Evolutionary conservation across 23 tunicate species (phyloP).

Genomic region (Trididemnum nubilum): DNA sequence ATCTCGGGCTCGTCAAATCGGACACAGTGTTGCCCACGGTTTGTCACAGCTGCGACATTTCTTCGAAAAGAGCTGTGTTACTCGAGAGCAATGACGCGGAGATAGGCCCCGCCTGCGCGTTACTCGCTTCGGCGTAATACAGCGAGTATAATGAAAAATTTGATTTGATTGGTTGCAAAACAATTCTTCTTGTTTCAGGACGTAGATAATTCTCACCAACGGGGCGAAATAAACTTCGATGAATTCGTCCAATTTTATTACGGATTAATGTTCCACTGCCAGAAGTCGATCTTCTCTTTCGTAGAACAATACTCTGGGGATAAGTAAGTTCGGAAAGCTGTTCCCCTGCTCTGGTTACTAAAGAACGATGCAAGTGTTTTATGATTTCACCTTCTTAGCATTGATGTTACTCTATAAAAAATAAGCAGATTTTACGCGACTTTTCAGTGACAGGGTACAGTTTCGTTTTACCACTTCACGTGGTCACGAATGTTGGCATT

Average conservation of each 20-base stretch:
- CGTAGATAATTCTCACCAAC: background rate
- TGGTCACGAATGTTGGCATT: no score
- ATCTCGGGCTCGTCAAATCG: background rate
- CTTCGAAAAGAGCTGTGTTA: background rate
- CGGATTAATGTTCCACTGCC: constrained; percentile 63
- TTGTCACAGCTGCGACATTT: background rate
- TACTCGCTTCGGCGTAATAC: background rate
- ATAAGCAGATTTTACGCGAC: background rate
- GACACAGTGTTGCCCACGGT: background rate
- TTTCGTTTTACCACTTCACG: no score
- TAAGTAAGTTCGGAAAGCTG: constrained; percentile 71
- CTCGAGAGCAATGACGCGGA: background rate
- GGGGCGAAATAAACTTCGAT: constrained; percentile 63
- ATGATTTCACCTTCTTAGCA: background rate
- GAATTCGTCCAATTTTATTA: constrained; percentile 82
- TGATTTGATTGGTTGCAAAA: background rate
- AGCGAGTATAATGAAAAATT: background rate
- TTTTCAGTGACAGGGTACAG: no score
- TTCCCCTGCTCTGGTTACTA: background rate
- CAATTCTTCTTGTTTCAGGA: background rate
- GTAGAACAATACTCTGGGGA: constrained; percentile 70
- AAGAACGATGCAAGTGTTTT: background rate
- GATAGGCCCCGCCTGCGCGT: background rate
- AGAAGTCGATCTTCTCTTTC: constrained; percentile 37
- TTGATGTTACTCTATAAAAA: background rate